These are phyloP conservation scores for Podiceps cristatus DNA, from an alignment of 2,113 vertebrate genomes.

Conservation along the genomic window DNA sequence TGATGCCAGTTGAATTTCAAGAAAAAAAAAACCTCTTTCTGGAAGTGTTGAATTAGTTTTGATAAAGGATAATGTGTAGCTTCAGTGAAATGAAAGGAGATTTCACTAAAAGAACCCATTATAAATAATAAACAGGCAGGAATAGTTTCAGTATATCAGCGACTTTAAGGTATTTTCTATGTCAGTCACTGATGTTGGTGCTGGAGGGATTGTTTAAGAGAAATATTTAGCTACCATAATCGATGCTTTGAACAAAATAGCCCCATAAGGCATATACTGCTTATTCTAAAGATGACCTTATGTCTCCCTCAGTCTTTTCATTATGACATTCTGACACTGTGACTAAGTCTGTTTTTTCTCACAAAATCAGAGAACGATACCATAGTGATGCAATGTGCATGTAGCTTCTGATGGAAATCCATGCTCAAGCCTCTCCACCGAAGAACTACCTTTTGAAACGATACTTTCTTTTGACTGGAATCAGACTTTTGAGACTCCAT, in stretches of 20 bases:
- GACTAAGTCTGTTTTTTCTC: not conserved
- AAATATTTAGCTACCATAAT: not conserved
- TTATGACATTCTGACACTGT: not conserved
- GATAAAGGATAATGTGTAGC: not conserved
- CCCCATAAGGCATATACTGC: not conserved
- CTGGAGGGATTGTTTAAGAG: not conserved
- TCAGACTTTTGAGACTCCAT: not conserved
- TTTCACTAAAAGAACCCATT: not conserved
- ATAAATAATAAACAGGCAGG: not conserved
- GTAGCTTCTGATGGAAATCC: not conserved
- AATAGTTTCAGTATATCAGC: not conserved
- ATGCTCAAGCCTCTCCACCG: not conserved
- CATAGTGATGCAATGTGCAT: not conserved
- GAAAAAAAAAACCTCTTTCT: not conserved
- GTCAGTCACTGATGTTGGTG: not conserved
- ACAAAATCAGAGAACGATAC: not conserved
- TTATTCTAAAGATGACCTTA: not conserved
- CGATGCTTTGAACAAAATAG: not conserved
- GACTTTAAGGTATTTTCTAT: not conserved
- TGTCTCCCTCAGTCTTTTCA: not conserved
- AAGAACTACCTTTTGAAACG: not conserved
- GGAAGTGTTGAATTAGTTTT: not conserved
- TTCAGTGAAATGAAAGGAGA: not conserved
- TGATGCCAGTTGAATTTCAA: not conserved
- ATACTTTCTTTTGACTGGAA: not conserved